Conservation (phyloP, 2,797 vertebrate genomes). For the Lepilemur ruficaudatus region DNA sequence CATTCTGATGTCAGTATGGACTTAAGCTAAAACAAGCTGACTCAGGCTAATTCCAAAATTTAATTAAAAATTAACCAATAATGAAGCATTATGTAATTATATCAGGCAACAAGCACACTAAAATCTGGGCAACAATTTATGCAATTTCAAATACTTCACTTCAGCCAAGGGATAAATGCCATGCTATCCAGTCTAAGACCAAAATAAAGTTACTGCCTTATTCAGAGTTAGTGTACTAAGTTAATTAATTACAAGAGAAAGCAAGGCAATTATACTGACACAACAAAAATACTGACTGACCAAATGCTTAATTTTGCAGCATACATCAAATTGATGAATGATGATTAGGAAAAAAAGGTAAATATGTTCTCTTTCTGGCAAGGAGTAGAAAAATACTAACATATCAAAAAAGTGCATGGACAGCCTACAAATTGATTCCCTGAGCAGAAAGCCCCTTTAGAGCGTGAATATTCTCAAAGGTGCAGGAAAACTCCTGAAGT, state of each 20-base stretch:
- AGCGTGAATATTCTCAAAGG: neutral
- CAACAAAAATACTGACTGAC: neutral
- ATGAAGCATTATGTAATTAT: neutral
- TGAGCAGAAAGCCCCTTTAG: neutral
- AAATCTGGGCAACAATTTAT: neutral
- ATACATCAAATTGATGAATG: neutral
- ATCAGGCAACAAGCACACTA: neutral
- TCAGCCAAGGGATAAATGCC: neutral
- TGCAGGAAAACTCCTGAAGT: neutral
- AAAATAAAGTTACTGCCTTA: neutral
- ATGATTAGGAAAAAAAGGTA: neutral
- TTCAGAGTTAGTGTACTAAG: neutral
- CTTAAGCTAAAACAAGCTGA: neutral
- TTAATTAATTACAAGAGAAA: constrained; percentile 13
- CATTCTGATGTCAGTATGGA: neutral
- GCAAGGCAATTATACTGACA: neutral
- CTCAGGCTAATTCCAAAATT: neutral
- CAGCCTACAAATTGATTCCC: neutral
- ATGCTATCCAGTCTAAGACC: neutral
- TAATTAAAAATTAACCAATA: neutral
- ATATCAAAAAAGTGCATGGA: neutral
- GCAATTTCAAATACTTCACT: neutral
- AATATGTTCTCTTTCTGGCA: neutral
- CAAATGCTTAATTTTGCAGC: neutral
- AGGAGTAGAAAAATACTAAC: neutral